These are phyloP conservation scores for Harmothoe impar DNA, from an alignment of 2,888 invertebrate species.

Conservation along the genomic window DNA sequence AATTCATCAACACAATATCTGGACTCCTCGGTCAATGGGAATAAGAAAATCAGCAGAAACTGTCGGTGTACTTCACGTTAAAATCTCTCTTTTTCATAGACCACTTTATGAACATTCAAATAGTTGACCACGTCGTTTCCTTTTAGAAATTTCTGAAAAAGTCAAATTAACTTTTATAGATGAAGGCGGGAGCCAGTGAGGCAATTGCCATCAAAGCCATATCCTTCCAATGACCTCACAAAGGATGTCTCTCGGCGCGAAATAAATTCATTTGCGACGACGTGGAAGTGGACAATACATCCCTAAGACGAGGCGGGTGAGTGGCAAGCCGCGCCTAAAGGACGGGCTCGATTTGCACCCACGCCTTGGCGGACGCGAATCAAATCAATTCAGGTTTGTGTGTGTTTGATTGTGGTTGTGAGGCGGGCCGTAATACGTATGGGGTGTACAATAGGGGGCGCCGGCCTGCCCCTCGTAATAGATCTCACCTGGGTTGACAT, in stretches of 20 bases:
- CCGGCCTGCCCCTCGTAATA: not conserved
- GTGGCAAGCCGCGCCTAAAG: conserved; percentile 21
- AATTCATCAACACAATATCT: too few relatives aligned
- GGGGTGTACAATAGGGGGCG: conserved; percentile 8
- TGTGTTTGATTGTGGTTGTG: conserved; percentile 51
- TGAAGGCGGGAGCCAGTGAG: not conserved
- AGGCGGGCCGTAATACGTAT: conserved; percentile 51
- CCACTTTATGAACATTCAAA: conserved; percentile 29
- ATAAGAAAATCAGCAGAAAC: too few relatives aligned
- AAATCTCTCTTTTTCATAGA: not conserved
- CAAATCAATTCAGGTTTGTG: conserved; percentile 53
- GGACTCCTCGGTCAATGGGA: too few relatives aligned
- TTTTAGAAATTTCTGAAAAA: not conserved
- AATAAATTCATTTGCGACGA: conserved; percentile 46
- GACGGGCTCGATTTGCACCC: conserved; percentile 3
- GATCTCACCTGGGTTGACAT: conserved; percentile 53
- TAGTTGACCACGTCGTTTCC: not conserved
- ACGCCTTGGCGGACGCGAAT: conserved; percentile 20
- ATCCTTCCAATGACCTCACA: conserved; percentile 27
- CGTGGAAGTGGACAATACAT: not conserved
- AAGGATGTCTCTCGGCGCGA: conserved; percentile 33
- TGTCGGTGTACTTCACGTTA: too few relatives aligned
- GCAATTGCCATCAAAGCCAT: conserved; percentile 55
- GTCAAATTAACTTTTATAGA: conserved; percentile 49
- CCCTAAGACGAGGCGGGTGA: not conserved